Evolutionary conservation across 2,888 invertebrate species (phyloP), one percentile per base, ranked within the genome.

Genomic region (Perizoma affinitatum): DNA sequence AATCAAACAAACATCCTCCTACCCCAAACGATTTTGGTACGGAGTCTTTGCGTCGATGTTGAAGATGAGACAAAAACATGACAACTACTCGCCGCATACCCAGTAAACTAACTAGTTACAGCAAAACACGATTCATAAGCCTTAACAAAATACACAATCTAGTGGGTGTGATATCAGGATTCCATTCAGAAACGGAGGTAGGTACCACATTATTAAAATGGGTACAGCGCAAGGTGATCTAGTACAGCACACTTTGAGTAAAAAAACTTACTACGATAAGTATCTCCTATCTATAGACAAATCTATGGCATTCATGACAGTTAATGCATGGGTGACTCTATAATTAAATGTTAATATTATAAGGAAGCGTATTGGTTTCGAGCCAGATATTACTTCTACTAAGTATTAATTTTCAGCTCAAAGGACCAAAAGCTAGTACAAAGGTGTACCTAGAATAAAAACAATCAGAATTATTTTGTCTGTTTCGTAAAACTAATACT

Each of bases 91-190:
- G 7, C 4, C 33, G 54, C 35, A 38, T 46, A 48, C 36, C 11
- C 10, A 42, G 55, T 48, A 55, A 48, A 49, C 43, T n/a, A 46
- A 42, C 43, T 40, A 38, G 44, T 4, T 44, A 54, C 54, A 54
- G 58, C 50, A 42, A 53, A 53, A 61, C 42, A 41, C 10, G 51
- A 10, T 10, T 52, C 38, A 40, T 8, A 40, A 43, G 33, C 54
- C 51, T 33, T 55, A 59, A 46, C 57, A 54, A 62, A 58, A 65
- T 61, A 48, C 52, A 56, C 60, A 44, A 43, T 36, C 35, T 6
- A 43, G 65, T 70, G 69, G 68, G 69, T 61, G 69, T 63, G 68
- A 57, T 61, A 58, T 58, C 66, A 54, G 55, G 66, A 68, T 70
- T 68, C 70, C 70, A 63, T 65, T 68, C 65, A 58, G 61, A 58